Evolutionary conservation across 2,797 vertebrate species (phyloP).

Genomic region (Trematomus bernacchii): DNA sequence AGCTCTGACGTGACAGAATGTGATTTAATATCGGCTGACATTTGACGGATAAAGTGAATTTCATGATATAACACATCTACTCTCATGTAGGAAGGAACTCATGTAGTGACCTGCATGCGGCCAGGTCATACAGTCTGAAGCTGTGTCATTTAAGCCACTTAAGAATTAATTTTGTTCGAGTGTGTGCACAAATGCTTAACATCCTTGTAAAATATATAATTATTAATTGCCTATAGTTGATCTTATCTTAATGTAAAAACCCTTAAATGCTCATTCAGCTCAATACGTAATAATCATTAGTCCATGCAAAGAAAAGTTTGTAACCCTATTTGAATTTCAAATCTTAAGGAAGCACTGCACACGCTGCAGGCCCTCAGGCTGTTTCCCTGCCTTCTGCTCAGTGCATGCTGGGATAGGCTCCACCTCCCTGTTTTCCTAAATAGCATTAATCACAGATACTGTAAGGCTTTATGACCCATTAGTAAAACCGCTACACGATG

Average conservation of each 20-base stretch:
- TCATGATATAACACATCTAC: neutral
- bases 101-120: neutral
- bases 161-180: neutral
- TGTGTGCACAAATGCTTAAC: no score
- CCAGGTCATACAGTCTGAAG: neutral
- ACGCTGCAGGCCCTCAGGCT: neutral
- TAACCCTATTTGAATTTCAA: constrained; percentile 40
- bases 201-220: no score
- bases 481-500: neutral
- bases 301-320: constrained; percentile 9
- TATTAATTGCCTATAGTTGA: no score
- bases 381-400: constrained; percentile 7
- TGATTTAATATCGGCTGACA: neutral
- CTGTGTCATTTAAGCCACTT: neutral
- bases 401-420: constrained; percentile 34
- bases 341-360: constrained; percentile 5
- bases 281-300: neutral
- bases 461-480: neutral
- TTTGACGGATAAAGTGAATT: neutral
- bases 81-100: neutral
- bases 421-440: neutral
- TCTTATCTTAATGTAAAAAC: neutral
- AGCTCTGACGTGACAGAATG: neutral
- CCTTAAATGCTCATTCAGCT: neutral
- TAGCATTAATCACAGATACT: neutral